These are phyloP conservation scores for Cyprinodon brontotheroides DNA, from an alignment of 2,113 vertebrate genomes.

Conservation along the genomic window DNA sequence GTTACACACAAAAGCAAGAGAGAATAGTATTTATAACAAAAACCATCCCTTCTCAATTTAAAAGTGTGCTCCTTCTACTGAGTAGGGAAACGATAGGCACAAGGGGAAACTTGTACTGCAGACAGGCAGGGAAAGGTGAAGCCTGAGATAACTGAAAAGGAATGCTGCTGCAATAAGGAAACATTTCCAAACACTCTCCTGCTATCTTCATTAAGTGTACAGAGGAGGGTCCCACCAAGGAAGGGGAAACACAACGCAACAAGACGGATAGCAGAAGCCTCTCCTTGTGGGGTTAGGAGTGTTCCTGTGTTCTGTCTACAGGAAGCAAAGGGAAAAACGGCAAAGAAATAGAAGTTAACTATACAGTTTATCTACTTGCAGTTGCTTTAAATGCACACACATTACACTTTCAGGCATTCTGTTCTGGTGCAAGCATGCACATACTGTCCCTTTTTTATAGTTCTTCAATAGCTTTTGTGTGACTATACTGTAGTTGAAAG, in stretches of 20 bases:
- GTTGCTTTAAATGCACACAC: conserved; percentile 58
- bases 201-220: conserved; percentile 62
- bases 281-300: conserved; percentile 22
- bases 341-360: conserved; percentile 17
- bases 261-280: conserved; percentile 21
- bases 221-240: conserved; percentile 31
- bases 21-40: not conserved
- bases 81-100: conserved; percentile 27
- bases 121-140: conserved; percentile 49
- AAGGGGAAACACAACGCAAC: conserved; percentile 2
- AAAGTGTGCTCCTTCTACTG: conserved; percentile 9
- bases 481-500: conserved; percentile 28
- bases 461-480: conserved; percentile 60
- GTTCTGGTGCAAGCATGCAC: conserved; percentile 74
- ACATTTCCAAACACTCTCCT: conserved; percentile 51
- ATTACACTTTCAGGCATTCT: conserved; percentile 46
- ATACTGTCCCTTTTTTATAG: conserved; percentile 54
- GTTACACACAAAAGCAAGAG: not conserved
- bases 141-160: conserved; percentile 60
- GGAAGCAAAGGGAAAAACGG: conserved; percentile 14
- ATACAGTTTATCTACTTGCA: conserved; percentile 49
- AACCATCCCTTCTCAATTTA: conserved; percentile 12
- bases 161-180: conserved; percentile 69
- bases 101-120: conserved; percentile 48
- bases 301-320: conserved; percentile 26